A percentile compares a stretch with the other conserved stretches of the same genome.
Evolutionary conservation across 1,140 invertebrate species (phyloP).

Genomic region (Microplitis demolitor): DNA sequence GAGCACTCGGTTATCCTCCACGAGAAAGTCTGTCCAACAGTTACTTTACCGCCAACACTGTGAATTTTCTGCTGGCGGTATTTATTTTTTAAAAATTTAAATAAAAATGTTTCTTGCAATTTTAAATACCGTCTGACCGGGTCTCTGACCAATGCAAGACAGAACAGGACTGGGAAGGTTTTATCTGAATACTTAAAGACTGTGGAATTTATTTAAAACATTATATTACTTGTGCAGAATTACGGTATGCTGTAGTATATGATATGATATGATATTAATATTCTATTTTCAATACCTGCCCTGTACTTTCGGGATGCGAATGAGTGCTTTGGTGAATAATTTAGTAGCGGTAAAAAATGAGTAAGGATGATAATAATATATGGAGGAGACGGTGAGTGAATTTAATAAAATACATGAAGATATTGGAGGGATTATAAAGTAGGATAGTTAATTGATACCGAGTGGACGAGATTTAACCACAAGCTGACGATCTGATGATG

Average conservation of each 20-base stretch:
- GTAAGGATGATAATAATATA: neutral
- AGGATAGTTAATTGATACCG: conserved; percentile 7
- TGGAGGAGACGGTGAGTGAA: neutral
- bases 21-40: conserved; percentile 10
- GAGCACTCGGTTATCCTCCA: neutral
- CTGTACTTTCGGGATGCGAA: neutral
- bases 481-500: neutral
- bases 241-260: too few relatives aligned
- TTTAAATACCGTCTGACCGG: too few relatives aligned
- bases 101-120: too few relatives aligned
- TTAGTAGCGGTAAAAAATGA: neutral
- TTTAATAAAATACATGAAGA: too few relatives aligned
- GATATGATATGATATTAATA: too few relatives aligned
- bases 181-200: too few relatives aligned
- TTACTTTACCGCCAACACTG: conserved; percentile 26
- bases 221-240: too few relatives aligned
- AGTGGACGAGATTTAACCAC: neutral
- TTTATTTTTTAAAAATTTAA: neutral
- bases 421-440: too few relatives aligned
- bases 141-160: too few relatives aligned
- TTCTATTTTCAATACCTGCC: too few relatives aligned
- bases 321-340: neutral
- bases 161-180: too few relatives aligned
- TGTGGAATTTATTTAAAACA: too few relatives aligned
- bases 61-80: conserved; percentile 27